A percentile compares a stretch with the other conserved stretches of the same genome.
phyloP scores from a whole-genome alignment of 2,113 vertebrate genomes.

The Nansenia antarctica region DNA sequence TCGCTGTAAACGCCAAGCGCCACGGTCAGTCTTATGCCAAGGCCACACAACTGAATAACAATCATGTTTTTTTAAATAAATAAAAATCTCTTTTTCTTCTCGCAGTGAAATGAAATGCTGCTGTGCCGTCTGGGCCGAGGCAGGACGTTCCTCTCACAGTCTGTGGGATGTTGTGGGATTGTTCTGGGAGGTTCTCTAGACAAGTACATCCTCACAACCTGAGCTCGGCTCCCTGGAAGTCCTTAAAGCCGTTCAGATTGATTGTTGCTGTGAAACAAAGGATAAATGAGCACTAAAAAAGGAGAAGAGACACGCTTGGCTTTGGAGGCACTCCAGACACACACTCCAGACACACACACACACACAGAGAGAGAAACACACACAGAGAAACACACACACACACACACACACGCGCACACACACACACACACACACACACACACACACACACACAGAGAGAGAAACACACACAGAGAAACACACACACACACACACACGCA shows the following conservation, averaged over 20 bases:
- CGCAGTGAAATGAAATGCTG: too few species aligned
- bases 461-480: background rate
- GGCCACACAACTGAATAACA: background rate
- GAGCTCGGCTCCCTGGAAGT: conserved; percentile 15
- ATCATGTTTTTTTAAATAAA: too few species aligned
- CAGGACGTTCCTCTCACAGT: too few species aligned
- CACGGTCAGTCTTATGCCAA: background rate
- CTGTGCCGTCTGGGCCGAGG: too few species aligned
- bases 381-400: too few species aligned
- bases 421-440: background rate
- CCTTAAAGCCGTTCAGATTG: conserved; percentile 36
- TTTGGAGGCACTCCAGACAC: conserved; percentile 38
- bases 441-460: background rate
- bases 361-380: conserved; percentile 15
- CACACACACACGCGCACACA: too few species aligned
- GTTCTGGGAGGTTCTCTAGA: too few species aligned
- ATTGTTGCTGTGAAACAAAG: conserved; percentile 49
- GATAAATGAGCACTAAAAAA: conserved; percentile 31
- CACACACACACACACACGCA: conserved; percentile 4
- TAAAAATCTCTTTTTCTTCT: too few species aligned
- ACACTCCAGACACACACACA: conserved; percentile 9
- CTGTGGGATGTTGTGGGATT: too few species aligned
- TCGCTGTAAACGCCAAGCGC: background rate
- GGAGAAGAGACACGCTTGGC: conserved; percentile 24
- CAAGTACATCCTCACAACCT: too few species aligned